phyloP scores from a whole-genome alignment of 2,113 vertebrate genomes.

The Eleginops maclovinus region DNA sequence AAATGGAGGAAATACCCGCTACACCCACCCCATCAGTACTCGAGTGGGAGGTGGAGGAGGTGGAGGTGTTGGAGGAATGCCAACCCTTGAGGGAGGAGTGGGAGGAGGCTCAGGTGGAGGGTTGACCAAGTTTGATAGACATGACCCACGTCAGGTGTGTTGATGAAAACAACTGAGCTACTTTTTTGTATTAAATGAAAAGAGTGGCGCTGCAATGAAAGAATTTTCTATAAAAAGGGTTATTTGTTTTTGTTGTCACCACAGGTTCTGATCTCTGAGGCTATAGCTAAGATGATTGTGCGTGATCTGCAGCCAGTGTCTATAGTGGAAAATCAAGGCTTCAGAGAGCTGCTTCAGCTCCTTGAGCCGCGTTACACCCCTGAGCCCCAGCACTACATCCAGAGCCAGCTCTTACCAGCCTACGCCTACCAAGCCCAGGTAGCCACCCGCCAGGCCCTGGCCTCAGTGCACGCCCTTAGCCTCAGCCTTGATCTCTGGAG shows the following conservation, averaged over 20 bases:
- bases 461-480: slow-evolving; percentile 81
- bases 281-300: slow-evolving; percentile 86
- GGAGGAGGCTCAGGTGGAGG: slow-evolving; percentile 70
- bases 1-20: slow-evolving; percentile 71
- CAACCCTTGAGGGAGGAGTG: slow-evolving; percentile 59
- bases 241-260: neutral
- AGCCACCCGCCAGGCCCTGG: slow-evolving; percentile 81
- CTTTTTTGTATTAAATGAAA: too few species aligned
- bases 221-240: neutral
- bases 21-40: slow-evolving; percentile 53
- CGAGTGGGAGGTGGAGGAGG: slow-evolving; percentile 49
- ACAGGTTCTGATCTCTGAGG: slow-evolving; percentile 84
- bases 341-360: slow-evolving; percentile 83
- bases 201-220: neutral
- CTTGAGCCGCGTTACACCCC: slow-evolving; percentile 85
- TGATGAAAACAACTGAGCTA: neutral
- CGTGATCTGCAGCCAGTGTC: slow-evolving; percentile 84
- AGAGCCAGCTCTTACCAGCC: slow-evolving; percentile 84
- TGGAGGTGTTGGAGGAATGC: slow-evolving; percentile 45
- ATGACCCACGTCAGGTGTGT: slow-evolving; percentile 83
- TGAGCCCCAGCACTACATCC: slow-evolving; percentile 81
- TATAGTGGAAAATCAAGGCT: slow-evolving; percentile 83
- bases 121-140: slow-evolving; percentile 82
- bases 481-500: slow-evolving; percentile 83
- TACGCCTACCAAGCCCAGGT: slow-evolving; percentile 86